A percentile compares a stretch with the other conserved stretches of the same genome.
phyloP scores from a whole-genome alignment of 2,113 vertebrate species.

The Rhipidura dahli region DNA sequence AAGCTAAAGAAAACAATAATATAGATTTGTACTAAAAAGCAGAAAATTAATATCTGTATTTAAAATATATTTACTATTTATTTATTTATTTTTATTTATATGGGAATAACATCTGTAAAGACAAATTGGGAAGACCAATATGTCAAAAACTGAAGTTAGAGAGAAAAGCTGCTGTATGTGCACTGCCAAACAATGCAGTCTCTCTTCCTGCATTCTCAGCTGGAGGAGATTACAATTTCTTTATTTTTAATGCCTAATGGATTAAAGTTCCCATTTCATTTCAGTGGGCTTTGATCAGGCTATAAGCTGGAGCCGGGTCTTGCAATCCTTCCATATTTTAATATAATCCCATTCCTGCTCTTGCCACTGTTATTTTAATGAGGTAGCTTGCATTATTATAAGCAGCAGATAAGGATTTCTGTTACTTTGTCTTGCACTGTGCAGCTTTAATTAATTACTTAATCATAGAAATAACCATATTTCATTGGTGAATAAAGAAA shows the following conservation, averaged over 20 bases:
- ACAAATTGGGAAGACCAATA: not conserved
- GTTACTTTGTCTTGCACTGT: not conserved
- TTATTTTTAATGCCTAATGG: conserved; percentile 39
- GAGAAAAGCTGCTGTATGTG: not conserved
- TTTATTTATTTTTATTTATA: conserved; percentile 35
- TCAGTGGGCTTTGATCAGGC: conserved; percentile 17
- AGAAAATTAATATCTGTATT: not conserved
- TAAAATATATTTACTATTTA: conserved; percentile 25
- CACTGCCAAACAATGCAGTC: conserved; percentile 18
- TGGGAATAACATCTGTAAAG: not conserved
- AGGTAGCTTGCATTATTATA: not conserved
- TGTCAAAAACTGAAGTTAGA: not conserved
- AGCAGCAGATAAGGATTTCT: not conserved
- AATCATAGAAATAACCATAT: not conserved
- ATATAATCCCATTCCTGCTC: not conserved
- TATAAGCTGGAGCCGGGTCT: not conserved
- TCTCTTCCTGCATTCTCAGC: conserved; percentile 14
- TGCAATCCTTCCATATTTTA: not conserved
- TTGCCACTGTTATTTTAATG: conserved; percentile 7
- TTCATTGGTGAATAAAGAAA: not conserved
- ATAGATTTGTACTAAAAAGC: conserved; percentile 31
- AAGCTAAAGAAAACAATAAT: conserved; percentile 14
- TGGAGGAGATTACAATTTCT: conserved; percentile 19
- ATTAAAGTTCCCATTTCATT: conserved; percentile 38
- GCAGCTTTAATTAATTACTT: conserved; percentile 11